Evolutionary conservation across 92 coral and sea anemone genomes (phyloP).

Genomic region (Desmophyllum pertusum): DNA sequence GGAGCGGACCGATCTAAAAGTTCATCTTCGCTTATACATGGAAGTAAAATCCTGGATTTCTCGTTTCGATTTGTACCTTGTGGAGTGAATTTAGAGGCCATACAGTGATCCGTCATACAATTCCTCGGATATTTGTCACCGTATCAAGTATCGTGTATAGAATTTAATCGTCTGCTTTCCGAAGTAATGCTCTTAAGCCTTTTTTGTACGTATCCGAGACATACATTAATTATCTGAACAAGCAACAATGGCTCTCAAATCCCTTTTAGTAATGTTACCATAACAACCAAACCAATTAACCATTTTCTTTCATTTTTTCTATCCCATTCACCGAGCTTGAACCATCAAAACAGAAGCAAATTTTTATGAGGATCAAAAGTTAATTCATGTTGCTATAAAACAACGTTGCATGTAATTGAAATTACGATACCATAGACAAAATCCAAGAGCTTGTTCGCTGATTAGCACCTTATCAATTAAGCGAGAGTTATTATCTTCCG

Average conservation of each 20-base stretch:
- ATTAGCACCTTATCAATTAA: slow-evolving; percentile 9
- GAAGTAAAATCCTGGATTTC: not conserved
- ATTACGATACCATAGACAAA: not conserved
- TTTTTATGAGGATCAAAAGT: not conserved
- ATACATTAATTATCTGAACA: not conserved
- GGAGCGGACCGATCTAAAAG: not conserved
- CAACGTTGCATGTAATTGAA: not conserved
- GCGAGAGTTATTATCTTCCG: not conserved
- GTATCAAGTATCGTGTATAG: not conserved
- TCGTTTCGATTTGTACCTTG: not conserved
- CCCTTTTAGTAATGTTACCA: slow-evolving; percentile 14
- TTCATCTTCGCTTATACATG: slow-evolving; percentile 15
- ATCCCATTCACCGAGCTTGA: not conserved
- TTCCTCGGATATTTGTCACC: not conserved
- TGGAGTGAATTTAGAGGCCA: slow-evolving; percentile 3
- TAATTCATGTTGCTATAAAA: not conserved
- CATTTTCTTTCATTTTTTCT: not conserved
- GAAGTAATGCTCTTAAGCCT: not conserved
- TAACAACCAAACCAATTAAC: slow-evolving; percentile 17
- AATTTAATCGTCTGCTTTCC: slow-evolving; percentile 2
- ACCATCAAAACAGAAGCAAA: not conserved
- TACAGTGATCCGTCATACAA: not conserved
- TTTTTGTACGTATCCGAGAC: not conserved
- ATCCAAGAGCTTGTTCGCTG: not conserved
- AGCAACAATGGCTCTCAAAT: slow-evolving; percentile 19